Percentiles rank a stretch among this genome's conserved stretches.
Evolutionary conservation across 2,113 vertebrate species (phyloP).

Genomic region (Rhinopithecus roxellana): DNA sequence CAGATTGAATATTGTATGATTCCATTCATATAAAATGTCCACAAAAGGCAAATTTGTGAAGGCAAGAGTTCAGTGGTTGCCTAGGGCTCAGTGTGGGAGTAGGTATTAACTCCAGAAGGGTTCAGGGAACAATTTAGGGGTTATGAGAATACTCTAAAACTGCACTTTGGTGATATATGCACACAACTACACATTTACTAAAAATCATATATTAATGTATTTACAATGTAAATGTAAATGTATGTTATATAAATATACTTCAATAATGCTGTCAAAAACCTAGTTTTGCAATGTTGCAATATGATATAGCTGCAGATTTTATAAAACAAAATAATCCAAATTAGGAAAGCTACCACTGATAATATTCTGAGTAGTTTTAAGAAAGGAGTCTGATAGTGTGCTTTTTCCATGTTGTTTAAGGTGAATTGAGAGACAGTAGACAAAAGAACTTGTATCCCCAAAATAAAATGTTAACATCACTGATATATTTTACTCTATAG

Average conservation of each 20-base stretch:
- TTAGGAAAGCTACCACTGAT: neutral
- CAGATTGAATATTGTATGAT: neutral
- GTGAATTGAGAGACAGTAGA: neutral
- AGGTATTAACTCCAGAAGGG: neutral
- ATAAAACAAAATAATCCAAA: neutral
- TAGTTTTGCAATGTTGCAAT: neutral
- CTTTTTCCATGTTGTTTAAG: neutral
- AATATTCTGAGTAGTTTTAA: neutral
- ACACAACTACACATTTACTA: neutral
- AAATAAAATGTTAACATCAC: slow-evolving; percentile 4
- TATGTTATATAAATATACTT: neutral
- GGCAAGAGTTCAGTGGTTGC: neutral
- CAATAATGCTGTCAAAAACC: neutral
- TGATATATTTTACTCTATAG: neutral
- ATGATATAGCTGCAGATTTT: neutral
- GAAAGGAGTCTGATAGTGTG: neutral
- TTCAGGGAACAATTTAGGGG: neutral
- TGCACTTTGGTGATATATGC: neutral
- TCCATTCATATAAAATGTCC: neutral
- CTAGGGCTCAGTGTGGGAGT: too few species aligned
- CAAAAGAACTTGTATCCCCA: neutral
- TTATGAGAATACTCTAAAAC: neutral
- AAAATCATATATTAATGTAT: neutral
- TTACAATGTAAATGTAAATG: neutral
- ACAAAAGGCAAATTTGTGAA: neutral